These are phyloP conservation scores for Nibea coibor DNA, from an alignment of 2,113 vertebrate genomes.

Conservation along the genomic window DNA sequence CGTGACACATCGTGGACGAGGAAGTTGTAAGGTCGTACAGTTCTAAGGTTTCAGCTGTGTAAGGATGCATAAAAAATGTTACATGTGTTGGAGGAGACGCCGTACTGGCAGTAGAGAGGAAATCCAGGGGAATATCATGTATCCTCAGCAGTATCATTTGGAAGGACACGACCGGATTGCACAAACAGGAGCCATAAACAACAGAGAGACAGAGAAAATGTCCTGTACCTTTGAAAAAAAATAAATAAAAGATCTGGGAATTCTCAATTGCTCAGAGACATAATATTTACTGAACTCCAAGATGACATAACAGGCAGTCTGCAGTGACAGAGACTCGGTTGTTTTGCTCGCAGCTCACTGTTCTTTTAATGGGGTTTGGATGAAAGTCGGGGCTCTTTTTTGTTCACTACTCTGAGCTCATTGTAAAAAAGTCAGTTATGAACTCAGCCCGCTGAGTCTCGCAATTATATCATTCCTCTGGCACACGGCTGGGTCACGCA, in stretches of 20 bases:
- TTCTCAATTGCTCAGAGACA: constrained; percentile 64
- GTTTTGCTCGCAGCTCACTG: constrained; percentile 45
- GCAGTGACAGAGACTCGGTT: constrained; percentile 33
- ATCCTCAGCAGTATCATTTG: constrained; percentile 1
- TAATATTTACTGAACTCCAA: constrained; percentile 70
- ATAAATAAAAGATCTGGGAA: constrained; percentile 35
- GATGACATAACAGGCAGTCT: constrained; percentile 57
- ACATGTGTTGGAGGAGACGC: constrained; percentile 20
- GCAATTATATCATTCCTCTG: constrained; percentile 59
- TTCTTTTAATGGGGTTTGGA: constrained; percentile 50
- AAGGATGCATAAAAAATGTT: constrained; percentile 7
- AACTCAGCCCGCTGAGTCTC: constrained; percentile 33
- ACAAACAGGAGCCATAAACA: constrained; percentile 59
- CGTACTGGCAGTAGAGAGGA: neutral
- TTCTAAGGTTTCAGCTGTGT: constrained; percentile 25
- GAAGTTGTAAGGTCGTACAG: neutral
- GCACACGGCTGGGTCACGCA: constrained; percentile 7
- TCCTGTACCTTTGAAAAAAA: constrained; percentile 4
- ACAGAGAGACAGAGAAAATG: constrained; percentile 18
- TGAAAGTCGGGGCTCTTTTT: constrained; percentile 14
- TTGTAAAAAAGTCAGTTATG: constrained; percentile 45
- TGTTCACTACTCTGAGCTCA: constrained; percentile 58
- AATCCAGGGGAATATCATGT: constrained; percentile 28
- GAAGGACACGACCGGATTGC: neutral
- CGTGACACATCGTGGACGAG: neutral